Evolutionary conservation across 2,113 vertebrate genomes (phyloP).

Genomic region (Amphiprion percula): DNA sequence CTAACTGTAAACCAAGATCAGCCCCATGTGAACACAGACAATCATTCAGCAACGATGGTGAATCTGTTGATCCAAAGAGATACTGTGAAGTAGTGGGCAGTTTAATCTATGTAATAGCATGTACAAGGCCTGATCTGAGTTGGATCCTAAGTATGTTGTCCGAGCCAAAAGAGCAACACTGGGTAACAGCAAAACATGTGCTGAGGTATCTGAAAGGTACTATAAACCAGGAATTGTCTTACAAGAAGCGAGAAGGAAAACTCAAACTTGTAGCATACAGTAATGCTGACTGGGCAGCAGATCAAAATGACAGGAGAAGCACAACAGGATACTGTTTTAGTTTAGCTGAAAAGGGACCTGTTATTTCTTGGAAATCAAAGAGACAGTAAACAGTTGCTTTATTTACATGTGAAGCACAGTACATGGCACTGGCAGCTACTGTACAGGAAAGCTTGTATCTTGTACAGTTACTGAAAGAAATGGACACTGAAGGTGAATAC

Average conservation of each 20-base stretch:
- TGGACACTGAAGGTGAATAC: no score
- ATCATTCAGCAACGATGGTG: not conserved
- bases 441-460: no score
- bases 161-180: not conserved
- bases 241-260: not conserved
- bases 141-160: not conserved
- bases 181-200: no score
- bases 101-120: not conserved
- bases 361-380: not conserved
- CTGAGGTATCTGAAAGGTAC: no score
- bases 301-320: not conserved
- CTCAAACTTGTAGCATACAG: not conserved
- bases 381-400: not conserved
- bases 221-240: conserved; percentile 4
- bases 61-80: not conserved
- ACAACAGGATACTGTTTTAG: not conserved
- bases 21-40: not conserved
- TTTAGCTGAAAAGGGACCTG: not conserved
- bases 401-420: not conserved
- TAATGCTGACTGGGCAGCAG: conserved; percentile 8
- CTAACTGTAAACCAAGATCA: not conserved
- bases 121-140: not conserved
- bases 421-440: not conserved
- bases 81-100: not conserved
- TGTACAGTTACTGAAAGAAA: no score